Percentiles rank a stretch among this genome's conserved stretches.
Conservation (phyloP, 2,888 invertebrate genomes). For the Andricus quercusramuli region DNA sequence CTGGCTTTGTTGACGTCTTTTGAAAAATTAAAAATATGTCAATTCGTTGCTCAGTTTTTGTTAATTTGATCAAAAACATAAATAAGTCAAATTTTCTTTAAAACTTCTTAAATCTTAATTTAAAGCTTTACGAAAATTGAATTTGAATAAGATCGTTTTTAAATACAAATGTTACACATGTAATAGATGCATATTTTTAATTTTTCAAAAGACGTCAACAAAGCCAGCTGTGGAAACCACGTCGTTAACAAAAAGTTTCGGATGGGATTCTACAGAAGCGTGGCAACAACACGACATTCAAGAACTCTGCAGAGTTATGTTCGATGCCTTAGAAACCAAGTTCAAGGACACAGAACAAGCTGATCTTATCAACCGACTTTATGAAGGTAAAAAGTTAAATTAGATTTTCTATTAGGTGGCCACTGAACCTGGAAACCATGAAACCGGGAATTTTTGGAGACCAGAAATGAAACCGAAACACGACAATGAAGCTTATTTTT, state of each 20-base stretch:
- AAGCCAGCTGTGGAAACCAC: constrained; percentile 91
- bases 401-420: too few relatives aligned
- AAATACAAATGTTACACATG: not conserved
- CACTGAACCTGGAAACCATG: too few relatives aligned
- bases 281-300: constrained; percentile 97
- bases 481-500: too few relatives aligned
- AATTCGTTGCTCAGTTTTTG: too few relatives aligned
- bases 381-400: constrained; percentile 80
- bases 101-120: too few relatives aligned
- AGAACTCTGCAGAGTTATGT: constrained; percentile 93
- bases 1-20: too few relatives aligned
- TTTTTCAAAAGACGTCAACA: constrained; percentile 83
- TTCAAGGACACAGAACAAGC: constrained; percentile 91
- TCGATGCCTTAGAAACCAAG: constrained; percentile 91
- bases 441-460: too few relatives aligned
- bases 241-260: constrained; percentile 92
- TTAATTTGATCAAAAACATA: too few relatives aligned
- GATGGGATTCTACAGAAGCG: constrained; percentile 93
- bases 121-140: not conserved
- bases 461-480: too few relatives aligned
- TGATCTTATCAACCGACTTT: constrained; percentile 89
- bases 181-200: constrained; percentile 32
- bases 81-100: too few relatives aligned
- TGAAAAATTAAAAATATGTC: too few relatives aligned
- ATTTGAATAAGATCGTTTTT: not conserved